Conservation (phyloP, 2,113 vertebrate species). For the Saccopteryx leptura region DNA sequence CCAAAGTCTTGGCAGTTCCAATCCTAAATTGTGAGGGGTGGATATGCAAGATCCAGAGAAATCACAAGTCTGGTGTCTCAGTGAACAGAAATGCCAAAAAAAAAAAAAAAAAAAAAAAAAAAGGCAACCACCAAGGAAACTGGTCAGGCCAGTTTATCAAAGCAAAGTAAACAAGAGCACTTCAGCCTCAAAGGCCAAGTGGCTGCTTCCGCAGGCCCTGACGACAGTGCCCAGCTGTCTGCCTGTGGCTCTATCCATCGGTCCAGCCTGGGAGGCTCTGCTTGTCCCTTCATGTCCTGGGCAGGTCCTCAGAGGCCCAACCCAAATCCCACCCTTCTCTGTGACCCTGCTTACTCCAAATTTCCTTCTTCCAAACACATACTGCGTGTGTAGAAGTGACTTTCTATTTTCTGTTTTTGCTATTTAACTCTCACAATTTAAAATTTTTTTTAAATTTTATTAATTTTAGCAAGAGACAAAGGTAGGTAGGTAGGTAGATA, state of each 20-base stretch:
- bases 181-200: constrained; percentile 55
- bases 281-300: neutral
- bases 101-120: neutral
- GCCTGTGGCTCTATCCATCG: neutral
- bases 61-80: constrained; percentile 38
- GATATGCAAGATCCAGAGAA: constrained; percentile 40
- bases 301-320: neutral
- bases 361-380: constrained; percentile 46
- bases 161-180: constrained; percentile 60
- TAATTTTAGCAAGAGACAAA: too few relatives aligned
- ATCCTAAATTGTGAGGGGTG: constrained; percentile 42
- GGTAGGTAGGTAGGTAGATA: too few relatives aligned
- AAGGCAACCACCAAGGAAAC: constrained; percentile 53
- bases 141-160: constrained; percentile 60
- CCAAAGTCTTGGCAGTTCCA: constrained; percentile 42
- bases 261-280: neutral
- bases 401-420: constrained; percentile 23
- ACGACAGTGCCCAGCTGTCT: neutral
- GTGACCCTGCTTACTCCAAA: neutral
- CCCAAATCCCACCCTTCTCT: neutral
- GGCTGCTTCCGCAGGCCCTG: neutral
- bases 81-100: constrained; percentile 21
- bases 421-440: constrained; percentile 2
- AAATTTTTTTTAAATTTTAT: too few relatives aligned
- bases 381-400: neutral